A percentile compares a stretch with the other conserved stretches of the same genome.
Conservation (phyloP, 2,797 vertebrate genomes). For the Enteromius paludinosus region DNA sequence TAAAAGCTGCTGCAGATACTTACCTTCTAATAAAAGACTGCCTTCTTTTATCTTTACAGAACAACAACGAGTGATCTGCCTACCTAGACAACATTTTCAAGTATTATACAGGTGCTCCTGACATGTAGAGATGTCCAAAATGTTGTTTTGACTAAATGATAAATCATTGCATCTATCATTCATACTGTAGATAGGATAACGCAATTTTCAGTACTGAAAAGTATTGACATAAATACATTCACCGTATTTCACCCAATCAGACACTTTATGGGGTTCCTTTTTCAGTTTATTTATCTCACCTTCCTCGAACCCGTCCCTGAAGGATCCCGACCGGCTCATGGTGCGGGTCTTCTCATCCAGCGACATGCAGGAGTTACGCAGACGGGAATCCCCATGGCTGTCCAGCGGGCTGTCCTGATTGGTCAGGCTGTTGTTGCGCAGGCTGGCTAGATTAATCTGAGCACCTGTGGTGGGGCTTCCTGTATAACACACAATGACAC, state of each 20-base stretch:
- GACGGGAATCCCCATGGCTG: slow-evolving; percentile 84
- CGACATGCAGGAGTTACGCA: slow-evolving; percentile 97
- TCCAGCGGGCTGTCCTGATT: slow-evolving; percentile 87
- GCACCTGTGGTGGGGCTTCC: slow-evolving; percentile 90
- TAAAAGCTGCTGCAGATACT: not conserved
- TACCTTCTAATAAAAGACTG: not conserved
- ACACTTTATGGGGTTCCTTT: too few species aligned
- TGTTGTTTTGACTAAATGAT: not conserved
- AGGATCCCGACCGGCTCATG: slow-evolving; percentile 96
- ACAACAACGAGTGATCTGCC: not conserved
- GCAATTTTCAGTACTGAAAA: too few species aligned
- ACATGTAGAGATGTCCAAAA: not conserved
- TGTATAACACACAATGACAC: slow-evolving; percentile 64
- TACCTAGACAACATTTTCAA: not conserved
- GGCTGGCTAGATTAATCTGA: slow-evolving; percentile 87
- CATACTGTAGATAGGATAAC: not conserved
- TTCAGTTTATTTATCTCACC: slow-evolving; percentile 76
- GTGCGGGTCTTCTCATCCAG: slow-evolving; percentile 94
- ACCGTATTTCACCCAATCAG: too few species aligned
- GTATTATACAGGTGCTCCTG: not conserved
- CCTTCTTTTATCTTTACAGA: not conserved
- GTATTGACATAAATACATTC: too few species aligned
- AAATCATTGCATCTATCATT: not conserved
- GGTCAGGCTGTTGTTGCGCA: slow-evolving; percentile 92
- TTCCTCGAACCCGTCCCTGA: slow-evolving; percentile 97